Conservation (phyloP, 2,888 invertebrate species). For the Melanostoma mellinum region DNA sequence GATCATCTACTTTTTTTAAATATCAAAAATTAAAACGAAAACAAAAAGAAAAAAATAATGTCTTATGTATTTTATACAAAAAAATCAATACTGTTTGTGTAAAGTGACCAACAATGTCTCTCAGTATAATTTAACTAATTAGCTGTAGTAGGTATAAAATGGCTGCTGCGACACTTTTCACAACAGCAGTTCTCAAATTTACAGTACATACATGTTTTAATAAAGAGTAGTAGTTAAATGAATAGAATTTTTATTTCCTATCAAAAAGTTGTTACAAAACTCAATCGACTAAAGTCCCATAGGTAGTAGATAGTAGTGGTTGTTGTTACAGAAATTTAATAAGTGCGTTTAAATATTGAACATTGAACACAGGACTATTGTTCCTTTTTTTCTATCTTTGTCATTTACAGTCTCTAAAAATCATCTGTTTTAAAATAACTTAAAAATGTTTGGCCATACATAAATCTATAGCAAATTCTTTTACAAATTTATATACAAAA, state of each 20-base stretch:
- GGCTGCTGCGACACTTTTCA: conserved; percentile 11
- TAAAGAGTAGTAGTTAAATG: conserved; percentile 41
- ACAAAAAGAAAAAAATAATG: conserved; percentile 29
- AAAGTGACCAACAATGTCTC: conserved; percentile 23
- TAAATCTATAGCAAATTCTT: conserved; percentile 75
- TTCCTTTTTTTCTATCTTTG: conserved; percentile 19
- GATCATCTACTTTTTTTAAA: conserved; percentile 25
- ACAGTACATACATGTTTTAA: conserved; percentile 40
- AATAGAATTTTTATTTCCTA: conserved; percentile 26
- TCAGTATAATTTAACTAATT: conserved; percentile 1
- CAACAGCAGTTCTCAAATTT: conserved; percentile 18
- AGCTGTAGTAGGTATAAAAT: not conserved
- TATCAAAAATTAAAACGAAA: conserved; percentile 41
- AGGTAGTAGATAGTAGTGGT: conserved; percentile 38
- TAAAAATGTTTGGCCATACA: conserved; percentile 47
- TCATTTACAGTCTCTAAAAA: conserved; percentile 29
- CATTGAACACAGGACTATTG: conserved; percentile 44
- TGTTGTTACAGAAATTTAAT: conserved; percentile 56
- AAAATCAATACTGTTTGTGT: conserved; percentile 26
- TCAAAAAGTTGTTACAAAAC: conserved; percentile 29
- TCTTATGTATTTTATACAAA: conserved; percentile 35
- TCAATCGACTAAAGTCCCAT: conserved; percentile 45
- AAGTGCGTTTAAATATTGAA: conserved; percentile 43
- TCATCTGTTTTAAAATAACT: conserved; percentile 34
- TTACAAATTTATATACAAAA: conserved; percentile 75